Evolutionary conservation across 1,140 invertebrate species (phyloP), one percentile per base, ranked within the genome.

Genomic region (Megalopta genalis): DNA sequence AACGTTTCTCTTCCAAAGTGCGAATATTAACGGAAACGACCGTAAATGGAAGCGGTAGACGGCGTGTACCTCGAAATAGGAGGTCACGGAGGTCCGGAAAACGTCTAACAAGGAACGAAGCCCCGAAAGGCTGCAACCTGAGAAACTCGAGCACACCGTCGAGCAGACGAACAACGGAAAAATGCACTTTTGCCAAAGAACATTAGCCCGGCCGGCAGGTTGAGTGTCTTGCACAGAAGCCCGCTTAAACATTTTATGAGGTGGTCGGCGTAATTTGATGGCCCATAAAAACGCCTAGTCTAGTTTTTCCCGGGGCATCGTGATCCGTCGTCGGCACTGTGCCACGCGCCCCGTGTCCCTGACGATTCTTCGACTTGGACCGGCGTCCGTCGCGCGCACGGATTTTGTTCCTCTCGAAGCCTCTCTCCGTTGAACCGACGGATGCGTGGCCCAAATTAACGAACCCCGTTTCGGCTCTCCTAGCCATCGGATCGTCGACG

Each of bases 211-310:
- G 77, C 79, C 81, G 79, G 66, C 66, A 9, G 81, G 84, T 90
- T 81, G 86, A 83, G 88, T 86, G 87, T 88, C 88, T 92, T 91
- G 88, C 90, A 90, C 91, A 89, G 91, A 90, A 92, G 91, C 88
- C 86, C 90, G 88, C 88, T 92, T 91, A 89, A 91, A 88, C 89
- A 92, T 92, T 93, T 93, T 93, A 93, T 92, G 91, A 91, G 92
- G 90, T 93, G 91, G 92, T 91, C 90, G 90, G 86, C 89, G 92
- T 93, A 93, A 93, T 93, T 93, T 93, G 91, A 93, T 93, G 92
- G 92, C 90, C 91, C 92, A 93, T 93, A 93, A 93, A 91, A 93
- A 92, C 81, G 91, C 90, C 90, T 92, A 90, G 90, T 89, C 90
- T 90, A 92, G 92, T 93, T 93, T 93, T 92, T 92, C 91, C 89